These are phyloP conservation scores for Apeltes quadracus DNA, from an alignment of 2,113 vertebrate genomes.

Conservation along the genomic window DNA sequence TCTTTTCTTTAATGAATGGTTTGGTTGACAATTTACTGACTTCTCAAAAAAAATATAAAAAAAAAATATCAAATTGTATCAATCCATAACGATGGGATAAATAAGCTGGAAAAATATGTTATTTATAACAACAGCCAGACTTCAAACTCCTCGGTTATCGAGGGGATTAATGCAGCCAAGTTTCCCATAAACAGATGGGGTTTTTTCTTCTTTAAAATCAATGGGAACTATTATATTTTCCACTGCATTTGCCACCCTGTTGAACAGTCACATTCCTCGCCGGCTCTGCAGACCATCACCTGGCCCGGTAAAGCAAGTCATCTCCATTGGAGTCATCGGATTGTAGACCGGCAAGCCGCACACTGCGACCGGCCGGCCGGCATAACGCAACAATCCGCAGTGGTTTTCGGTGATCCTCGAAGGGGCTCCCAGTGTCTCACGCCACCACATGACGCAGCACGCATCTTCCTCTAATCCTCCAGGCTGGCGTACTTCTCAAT, in stretches of 20 bases:
- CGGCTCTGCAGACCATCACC: slow-evolving; percentile 54
- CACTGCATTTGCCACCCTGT: slow-evolving; percentile 33
- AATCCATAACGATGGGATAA: neutral
- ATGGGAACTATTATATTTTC: slow-evolving; percentile 55
- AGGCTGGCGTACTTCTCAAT: slow-evolving; percentile 42
- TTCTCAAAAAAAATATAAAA: too few species aligned
- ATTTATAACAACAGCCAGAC: slow-evolving; percentile 16
- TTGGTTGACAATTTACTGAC: neutral
- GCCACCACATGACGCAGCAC: slow-evolving; percentile 57
- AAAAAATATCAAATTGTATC: neutral
- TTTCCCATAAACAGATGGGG: slow-evolving; percentile 24
- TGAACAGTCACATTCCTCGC: slow-evolving; percentile 38
- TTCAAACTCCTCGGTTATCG: neutral
- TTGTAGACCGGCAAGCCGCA: slow-evolving; percentile 49
- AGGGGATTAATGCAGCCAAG: neutral
- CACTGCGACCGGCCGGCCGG: slow-evolving; percentile 55
- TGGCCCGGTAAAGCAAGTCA: slow-evolving; percentile 54
- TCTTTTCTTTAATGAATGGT: neutral
- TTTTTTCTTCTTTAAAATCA: slow-evolving; percentile 20
- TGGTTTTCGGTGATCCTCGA: slow-evolving; percentile 54
- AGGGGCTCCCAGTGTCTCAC: slow-evolving; percentile 60
- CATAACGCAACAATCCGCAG: slow-evolving; percentile 55
- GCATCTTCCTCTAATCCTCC: slow-evolving; percentile 58
- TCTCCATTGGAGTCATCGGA: slow-evolving; percentile 43
- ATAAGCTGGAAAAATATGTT: slow-evolving; percentile 26